Percentiles rank a stretch among this genome's conserved stretches.
Evolutionary conservation across 1,140 invertebrate species (phyloP).

Genomic region (Conus ventricosus): DNA sequence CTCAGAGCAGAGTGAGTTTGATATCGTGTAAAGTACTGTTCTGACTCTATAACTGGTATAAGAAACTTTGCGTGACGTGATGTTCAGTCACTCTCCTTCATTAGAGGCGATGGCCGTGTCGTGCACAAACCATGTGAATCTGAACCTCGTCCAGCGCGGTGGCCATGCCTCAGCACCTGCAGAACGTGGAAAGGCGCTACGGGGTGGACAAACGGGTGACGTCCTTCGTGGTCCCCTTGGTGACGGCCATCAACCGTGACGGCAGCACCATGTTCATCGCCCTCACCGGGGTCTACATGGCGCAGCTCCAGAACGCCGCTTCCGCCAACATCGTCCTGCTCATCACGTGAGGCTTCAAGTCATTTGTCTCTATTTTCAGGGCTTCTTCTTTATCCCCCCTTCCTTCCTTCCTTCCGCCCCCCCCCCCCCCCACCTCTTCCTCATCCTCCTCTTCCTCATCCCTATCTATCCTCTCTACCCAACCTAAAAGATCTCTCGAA

Average conservation of each 20-base stretch:
- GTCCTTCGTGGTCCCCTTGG: slow-evolving; percentile 40
- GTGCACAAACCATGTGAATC: not conserved
- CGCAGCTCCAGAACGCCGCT: slow-evolving; percentile 22
- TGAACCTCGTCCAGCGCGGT: slow-evolving; percentile 23
- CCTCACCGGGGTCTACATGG: slow-evolving; percentile 38
- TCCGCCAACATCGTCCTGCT: not conserved
- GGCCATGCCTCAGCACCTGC: slow-evolving; percentile 42
- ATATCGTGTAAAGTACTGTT: too few relatives aligned
- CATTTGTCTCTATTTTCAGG: not conserved
- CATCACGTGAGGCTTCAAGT: not conserved
- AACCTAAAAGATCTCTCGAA: too few relatives aligned
- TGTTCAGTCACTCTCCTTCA: too few relatives aligned
- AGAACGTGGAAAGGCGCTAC: slow-evolving; percentile 28
- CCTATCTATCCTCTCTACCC: too few relatives aligned
- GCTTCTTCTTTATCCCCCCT: slow-evolving; percentile 4
- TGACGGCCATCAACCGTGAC: slow-evolving; percentile 33
- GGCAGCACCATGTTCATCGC: slow-evolving; percentile 49
- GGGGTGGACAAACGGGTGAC: slow-evolving; percentile 41
- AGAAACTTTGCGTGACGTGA: too few relatives aligned
- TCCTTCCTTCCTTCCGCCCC: not conserved
- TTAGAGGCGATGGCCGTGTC: too few relatives aligned
- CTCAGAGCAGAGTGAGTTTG: too few relatives aligned
- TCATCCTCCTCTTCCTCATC: slow-evolving; percentile 21
- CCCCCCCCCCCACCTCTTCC: slow-evolving; percentile 6
- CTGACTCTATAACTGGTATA: too few relatives aligned